Evolutionary conservation across 1,140 invertebrate species (phyloP).

Genomic region (Zeugodacus cucurbitae): DNA sequence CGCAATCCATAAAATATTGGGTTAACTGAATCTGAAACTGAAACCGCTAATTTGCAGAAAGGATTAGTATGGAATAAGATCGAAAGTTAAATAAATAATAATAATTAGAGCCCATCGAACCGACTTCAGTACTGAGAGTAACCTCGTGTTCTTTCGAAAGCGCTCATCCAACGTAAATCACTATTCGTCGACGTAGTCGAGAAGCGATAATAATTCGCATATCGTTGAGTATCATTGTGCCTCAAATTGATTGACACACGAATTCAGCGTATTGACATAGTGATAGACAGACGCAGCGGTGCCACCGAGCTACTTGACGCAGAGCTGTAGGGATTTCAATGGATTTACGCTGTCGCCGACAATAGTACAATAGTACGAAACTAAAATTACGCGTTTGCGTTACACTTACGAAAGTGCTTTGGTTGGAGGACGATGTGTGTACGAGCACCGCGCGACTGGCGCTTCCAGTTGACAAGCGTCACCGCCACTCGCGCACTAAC

Average conservation of each 20-base stretch:
- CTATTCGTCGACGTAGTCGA: background rate
- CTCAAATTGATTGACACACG: constrained; percentile 66
- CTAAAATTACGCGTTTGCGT: background rate
- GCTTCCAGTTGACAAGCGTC: constrained; percentile 28
- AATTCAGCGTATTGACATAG: constrained; percentile 65
- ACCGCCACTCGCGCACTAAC: background rate
- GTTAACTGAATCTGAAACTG: too few relatives aligned
- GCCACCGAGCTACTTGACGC: background rate
- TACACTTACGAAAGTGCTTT: background rate
- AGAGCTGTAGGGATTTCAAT: constrained; percentile 2
- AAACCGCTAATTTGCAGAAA: too few relatives aligned
- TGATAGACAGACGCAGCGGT: constrained; percentile 56
- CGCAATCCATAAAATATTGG: too few relatives aligned
- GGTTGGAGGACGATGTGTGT: background rate
- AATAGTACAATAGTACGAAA: background rate
- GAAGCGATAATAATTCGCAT: background rate
- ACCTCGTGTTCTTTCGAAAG: background rate
- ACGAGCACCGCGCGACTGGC: background rate
- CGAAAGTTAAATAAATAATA: too few relatives aligned
- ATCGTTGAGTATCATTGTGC: constrained; percentile 55
- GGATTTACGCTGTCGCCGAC: background rate
- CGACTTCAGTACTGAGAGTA: too few relatives aligned
- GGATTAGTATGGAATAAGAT: too few relatives aligned
- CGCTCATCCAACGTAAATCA: background rate
- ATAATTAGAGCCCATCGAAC: too few relatives aligned